Conservation (phyloP, 2,113 vertebrate genomes). For the Aptenodytes patagonicus region DNA sequence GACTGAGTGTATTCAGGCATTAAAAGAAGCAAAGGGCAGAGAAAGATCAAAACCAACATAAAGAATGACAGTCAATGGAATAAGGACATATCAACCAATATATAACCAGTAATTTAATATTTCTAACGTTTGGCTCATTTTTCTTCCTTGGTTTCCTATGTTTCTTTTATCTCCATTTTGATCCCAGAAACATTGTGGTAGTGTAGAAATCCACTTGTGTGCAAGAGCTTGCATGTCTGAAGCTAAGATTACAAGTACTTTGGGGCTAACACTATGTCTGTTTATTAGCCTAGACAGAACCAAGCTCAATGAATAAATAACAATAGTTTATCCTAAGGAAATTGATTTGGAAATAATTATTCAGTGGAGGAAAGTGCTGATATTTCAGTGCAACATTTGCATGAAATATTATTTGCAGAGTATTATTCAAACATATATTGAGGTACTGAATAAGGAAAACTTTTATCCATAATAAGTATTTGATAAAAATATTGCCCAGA, state of each 20-base stretch:
- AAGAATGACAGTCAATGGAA: not conserved
- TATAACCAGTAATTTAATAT: not conserved
- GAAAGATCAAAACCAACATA: not conserved
- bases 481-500: conserved; percentile 4
- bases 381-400: not conserved
- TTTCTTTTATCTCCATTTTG: not conserved
- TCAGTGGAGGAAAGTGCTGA: not conserved
- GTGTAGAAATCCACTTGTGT: not conserved
- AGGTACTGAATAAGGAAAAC: conserved; percentile 17
- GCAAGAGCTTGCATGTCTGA: not conserved
- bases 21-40: not conserved
- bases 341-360: conserved; percentile 37
- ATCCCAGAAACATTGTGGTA: not conserved
- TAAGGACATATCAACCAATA: not conserved
- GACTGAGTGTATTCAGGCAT: not conserved
- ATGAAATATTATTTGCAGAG: conserved; percentile 1
- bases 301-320: not conserved
- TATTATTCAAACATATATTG: not conserved
- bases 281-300: not conserved
- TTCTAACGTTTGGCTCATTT: not conserved
- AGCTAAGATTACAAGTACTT: not conserved
- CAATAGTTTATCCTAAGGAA: not conserved
- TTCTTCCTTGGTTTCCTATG: not conserved
- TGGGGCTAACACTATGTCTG: not conserved
- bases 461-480: conserved; percentile 29